phyloP scores from a whole-genome alignment of 2,888 invertebrate species.

The Heliconius hortense region DNA sequence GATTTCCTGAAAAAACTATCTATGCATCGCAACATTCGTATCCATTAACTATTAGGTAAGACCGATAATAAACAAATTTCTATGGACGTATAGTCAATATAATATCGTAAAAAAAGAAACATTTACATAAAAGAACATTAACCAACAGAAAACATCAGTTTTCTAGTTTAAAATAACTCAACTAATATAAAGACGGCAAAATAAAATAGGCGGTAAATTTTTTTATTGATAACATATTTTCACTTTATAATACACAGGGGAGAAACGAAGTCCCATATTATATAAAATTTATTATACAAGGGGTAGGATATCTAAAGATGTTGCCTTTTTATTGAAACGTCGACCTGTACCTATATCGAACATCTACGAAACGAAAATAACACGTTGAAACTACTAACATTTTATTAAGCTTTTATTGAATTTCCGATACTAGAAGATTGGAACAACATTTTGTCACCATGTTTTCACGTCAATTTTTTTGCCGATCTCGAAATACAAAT shows the following conservation, averaged over 20 bases:
- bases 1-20: too few species aligned
- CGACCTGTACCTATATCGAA: neutral
- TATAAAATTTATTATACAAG: neutral
- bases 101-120: too few species aligned
- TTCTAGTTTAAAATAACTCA: neutral
- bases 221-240: neutral
- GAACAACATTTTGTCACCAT: neutral
- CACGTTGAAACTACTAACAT: neutral
- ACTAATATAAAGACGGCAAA: neutral
- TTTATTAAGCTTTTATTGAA: neutral
- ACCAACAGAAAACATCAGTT: too few species aligned
- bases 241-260: slow-evolving; percentile 7
- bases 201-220: neutral
- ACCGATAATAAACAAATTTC: too few species aligned
- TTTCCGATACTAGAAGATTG: neutral
- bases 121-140: too few species aligned
- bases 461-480: too few species aligned
- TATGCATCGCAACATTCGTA: too few species aligned
- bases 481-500: too few species aligned
- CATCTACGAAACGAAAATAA: slow-evolving; percentile 4
- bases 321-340: slow-evolving; percentile 5
- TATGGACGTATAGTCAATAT: too few species aligned
- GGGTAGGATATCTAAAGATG: neutral
- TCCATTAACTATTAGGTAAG: too few species aligned
- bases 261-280: neutral